These are phyloP conservation scores for Aplysia californica DNA, from an alignment of 1,140 invertebrate genomes.

Conservation along the genomic window DNA sequence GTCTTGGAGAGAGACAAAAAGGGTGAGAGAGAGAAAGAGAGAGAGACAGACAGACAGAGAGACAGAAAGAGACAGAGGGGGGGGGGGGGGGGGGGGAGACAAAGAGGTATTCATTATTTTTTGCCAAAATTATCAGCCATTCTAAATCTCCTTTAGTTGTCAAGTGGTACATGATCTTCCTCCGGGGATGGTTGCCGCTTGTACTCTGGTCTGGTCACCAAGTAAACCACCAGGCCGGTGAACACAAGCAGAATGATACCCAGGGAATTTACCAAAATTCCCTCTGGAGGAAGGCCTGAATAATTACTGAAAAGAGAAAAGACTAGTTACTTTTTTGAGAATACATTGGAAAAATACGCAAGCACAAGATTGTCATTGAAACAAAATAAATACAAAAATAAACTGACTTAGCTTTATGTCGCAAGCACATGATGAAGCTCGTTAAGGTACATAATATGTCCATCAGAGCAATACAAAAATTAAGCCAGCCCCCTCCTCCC, in stretches of 20 bases:
- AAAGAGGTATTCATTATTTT: no score
- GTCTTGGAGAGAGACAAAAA: no score
- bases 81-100: no score
- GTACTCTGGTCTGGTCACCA: constrained; percentile 80
- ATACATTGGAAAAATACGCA: background rate
- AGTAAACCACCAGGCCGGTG: constrained; percentile 77
- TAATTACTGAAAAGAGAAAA: constrained; percentile 32
- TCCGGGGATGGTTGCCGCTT: constrained; percentile 80
- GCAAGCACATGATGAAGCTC: no score
- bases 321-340: background rate
- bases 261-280: constrained; percentile 80
- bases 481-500: no score
- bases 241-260: constrained; percentile 80
- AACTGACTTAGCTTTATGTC: no score
- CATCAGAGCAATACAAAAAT: no score
- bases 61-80: no score
- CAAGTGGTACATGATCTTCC: constrained; percentile 70
- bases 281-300: constrained; percentile 70
- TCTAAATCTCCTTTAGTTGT: constrained; percentile 14
- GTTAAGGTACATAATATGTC: no score
- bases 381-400: constrained; percentile 14
- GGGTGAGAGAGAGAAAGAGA: no score
- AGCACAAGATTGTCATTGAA: background rate
- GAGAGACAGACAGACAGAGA: no score
- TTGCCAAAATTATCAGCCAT: no score